A percentile compares a stretch with the other conserved stretches of the same genome.
Evolutionary conservation across 2,888 invertebrate species (phyloP).

Genomic region (Cecidostiba fungosa): DNA sequence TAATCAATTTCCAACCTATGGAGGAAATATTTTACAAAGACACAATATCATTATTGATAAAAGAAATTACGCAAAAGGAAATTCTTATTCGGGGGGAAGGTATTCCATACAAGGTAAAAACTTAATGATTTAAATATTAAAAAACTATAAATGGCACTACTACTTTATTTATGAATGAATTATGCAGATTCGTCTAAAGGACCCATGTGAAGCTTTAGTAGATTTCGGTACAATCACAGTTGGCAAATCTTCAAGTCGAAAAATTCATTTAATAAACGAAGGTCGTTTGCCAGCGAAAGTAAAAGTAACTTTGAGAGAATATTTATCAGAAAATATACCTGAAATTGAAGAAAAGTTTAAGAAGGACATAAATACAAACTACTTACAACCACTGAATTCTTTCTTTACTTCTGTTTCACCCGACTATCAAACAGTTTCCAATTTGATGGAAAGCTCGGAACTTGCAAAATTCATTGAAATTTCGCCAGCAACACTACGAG

Average conservation of each 20-base stretch:
- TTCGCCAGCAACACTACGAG: slow-evolving; percentile 72
- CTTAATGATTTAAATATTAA: not conserved
- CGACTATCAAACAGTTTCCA: not conserved
- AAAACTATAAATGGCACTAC: not conserved
- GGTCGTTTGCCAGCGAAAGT: slow-evolving; percentile 83
- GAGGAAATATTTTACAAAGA: slow-evolving; percentile 81
- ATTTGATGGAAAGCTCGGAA: not conserved
- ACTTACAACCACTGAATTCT: not conserved
- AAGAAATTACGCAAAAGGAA: slow-evolving; percentile 82
- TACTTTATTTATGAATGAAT: not conserved
- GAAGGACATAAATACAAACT: not conserved
- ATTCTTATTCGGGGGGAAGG: slow-evolving; percentile 83
- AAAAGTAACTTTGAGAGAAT: slow-evolving; percentile 80
- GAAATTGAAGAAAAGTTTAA: not conserved
- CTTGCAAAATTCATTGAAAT: slow-evolving; percentile 72
- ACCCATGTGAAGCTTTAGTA: slow-evolving; percentile 77
- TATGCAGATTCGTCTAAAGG: slow-evolving; percentile 74
- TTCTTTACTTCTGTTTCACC: not conserved
- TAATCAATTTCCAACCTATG: slow-evolving; percentile 83
- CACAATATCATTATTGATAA: slow-evolving; percentile 80
- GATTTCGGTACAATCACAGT: slow-evolving; percentile 78
- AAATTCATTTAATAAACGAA: slow-evolving; percentile 83
- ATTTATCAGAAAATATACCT: slow-evolving; percentile 74
- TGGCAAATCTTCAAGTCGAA: slow-evolving; percentile 81
- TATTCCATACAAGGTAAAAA: slow-evolving; percentile 72